Conservation (phyloP, 1,140 invertebrate species). For the Drosophila sproati region DNA sequence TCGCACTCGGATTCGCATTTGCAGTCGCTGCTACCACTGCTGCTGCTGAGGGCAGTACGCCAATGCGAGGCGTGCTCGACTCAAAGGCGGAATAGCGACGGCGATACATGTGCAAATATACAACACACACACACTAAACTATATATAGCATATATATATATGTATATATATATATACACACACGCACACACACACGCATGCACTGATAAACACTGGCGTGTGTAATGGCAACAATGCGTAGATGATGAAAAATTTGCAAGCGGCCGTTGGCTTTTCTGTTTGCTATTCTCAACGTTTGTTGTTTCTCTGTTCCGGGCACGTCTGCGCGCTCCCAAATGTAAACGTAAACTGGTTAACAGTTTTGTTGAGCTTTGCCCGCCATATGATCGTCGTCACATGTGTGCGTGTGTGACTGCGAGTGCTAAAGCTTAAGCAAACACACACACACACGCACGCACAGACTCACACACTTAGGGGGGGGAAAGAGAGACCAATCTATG, state of each 20-base stretch:
- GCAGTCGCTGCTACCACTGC: slow-evolving; percentile 13
- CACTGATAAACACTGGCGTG: slow-evolving; percentile 28
- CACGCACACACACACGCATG: slow-evolving; percentile 29
- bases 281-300: slow-evolving; percentile 29
- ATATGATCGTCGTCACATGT: slow-evolving; percentile 62
- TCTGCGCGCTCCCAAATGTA: slow-evolving; percentile 71
- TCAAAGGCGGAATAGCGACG: slow-evolving; percentile 80
- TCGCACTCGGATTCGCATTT: background rate
- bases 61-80: slow-evolving; percentile 71
- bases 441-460: slow-evolving; percentile 56
- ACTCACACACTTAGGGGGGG: slow-evolving; percentile 35
- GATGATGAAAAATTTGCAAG: slow-evolving; percentile 41
- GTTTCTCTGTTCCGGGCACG: slow-evolving; percentile 59
- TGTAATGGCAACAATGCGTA: slow-evolving; percentile 44
- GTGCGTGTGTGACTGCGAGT: slow-evolving; percentile 38
- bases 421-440: slow-evolving; percentile 69
- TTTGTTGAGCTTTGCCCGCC: slow-evolving; percentile 55
- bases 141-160: slow-evolving; percentile 9
- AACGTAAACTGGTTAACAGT: slow-evolving; percentile 77
- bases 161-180: slow-evolving; percentile 15
- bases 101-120: slow-evolving; percentile 70
- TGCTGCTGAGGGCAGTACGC: slow-evolving; percentile 60
- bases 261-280: slow-evolving; percentile 26
- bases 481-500: slow-evolving; percentile 43
- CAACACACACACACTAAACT: slow-evolving; percentile 18